phyloP scores from a whole-genome alignment of 2,888 invertebrate species.

The Fragum sueziense region DNA sequence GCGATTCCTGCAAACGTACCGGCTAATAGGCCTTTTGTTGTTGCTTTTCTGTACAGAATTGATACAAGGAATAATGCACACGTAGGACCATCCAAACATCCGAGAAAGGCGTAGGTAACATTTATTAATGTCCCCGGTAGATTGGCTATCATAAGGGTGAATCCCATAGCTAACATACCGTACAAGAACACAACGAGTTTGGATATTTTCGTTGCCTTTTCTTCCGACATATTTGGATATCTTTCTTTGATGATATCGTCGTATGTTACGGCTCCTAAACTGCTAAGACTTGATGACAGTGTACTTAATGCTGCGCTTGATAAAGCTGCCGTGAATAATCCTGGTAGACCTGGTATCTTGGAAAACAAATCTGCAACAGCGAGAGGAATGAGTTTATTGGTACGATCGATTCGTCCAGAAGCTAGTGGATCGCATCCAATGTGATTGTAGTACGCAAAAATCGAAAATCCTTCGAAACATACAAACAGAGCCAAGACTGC shows the following conservation, averaged over 20 bases:
- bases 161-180: neutral
- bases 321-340: slow-evolving; percentile 46
- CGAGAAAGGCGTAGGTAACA: neutral
- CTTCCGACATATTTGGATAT: neutral
- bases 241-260: slow-evolving; percentile 45
- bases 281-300: slow-evolving; percentile 44
- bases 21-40: neutral
- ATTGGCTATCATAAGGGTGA: neutral
- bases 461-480: slow-evolving; percentile 27
- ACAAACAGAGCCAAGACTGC: neutral
- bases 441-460: slow-evolving; percentile 41
- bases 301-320: slow-evolving; percentile 47
- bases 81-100: neutral
- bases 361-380: slow-evolving; percentile 41
- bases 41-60: neutral
- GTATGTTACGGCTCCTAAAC: slow-evolving; percentile 47
- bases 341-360: slow-evolving; percentile 38
- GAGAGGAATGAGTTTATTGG: slow-evolving; percentile 37
- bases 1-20: slow-evolving; percentile 10
- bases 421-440: slow-evolving; percentile 38
- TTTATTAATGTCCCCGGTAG: neutral
- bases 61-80: neutral
- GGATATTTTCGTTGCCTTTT: neutral
- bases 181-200: neutral
- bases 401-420: slow-evolving; percentile 24